A percentile compares a stretch with the other conserved stretches of the same genome.
These are phyloP conservation scores for Grapholita molesta DNA, from an alignment of 1,140 invertebrate genomes.

Conservation along the genomic window DNA sequence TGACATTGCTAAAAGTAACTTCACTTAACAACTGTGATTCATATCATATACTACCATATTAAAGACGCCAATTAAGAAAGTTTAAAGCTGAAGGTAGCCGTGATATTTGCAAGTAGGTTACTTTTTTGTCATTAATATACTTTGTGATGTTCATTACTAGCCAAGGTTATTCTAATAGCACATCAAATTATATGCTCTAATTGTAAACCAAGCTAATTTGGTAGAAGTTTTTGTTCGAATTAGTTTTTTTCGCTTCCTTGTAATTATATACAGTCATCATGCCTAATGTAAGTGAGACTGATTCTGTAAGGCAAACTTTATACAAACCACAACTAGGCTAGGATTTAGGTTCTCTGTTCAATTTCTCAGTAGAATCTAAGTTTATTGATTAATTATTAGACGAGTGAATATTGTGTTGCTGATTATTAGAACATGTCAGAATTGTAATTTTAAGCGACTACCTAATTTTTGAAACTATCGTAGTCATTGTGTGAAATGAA, in stretches of 20 bases:
- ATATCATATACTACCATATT: not conserved
- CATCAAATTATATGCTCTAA: conserved; percentile 53
- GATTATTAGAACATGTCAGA: not conserved
- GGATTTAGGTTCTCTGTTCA: not conserved
- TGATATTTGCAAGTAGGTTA: conserved; percentile 7
- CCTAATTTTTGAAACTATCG: too few species aligned
- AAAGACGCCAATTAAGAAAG: not conserved
- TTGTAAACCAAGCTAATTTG: conserved; percentile 47
- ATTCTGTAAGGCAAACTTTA: not conserved
- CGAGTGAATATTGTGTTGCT: too few species aligned
- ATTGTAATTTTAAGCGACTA: not conserved
- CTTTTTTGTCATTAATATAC: conserved; percentile 11
- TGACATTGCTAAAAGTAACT: not conserved
- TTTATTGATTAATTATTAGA: not conserved
- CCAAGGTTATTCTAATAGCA: conserved; percentile 54
- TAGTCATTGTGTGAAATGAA: not conserved
- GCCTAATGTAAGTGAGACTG: not conserved
- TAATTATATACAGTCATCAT: conserved; percentile 11
- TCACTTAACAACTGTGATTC: not conserved
- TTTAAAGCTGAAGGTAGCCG: not conserved
- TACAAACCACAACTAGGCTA: not conserved
- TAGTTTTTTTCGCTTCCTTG: conserved; percentile 10
- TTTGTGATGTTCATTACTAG: conserved; percentile 30
- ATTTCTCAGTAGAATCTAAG: not conserved
- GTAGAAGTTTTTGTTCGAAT: conserved; percentile 12